These are phyloP conservation scores for Ferrisia virgata DNA, from an alignment of 2,888 invertebrate genomes.

Conservation along the genomic window DNA sequence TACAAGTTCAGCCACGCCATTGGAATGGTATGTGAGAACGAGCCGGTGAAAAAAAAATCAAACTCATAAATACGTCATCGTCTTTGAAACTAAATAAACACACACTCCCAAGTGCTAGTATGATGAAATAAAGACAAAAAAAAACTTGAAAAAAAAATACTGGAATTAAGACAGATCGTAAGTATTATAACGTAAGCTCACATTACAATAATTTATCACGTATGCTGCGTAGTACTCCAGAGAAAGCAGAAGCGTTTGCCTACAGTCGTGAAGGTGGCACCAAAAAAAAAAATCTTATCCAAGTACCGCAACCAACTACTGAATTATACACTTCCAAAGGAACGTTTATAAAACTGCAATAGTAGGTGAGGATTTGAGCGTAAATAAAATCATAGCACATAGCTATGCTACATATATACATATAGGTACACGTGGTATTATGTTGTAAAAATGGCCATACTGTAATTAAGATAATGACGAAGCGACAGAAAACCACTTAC, in stretches of 20 bases:
- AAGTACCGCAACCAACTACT: background rate
- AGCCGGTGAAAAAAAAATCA: background rate
- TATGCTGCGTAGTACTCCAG: background rate
- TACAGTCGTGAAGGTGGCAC: background rate
- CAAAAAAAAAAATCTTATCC: background rate
- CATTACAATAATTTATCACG: background rate
- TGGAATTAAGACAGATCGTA: no score
- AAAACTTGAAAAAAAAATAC: background rate
- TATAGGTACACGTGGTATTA: no score
- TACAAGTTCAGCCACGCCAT: background rate
- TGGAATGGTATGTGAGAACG: background rate
- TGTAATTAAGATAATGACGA: no score
- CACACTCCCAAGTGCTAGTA: background rate
- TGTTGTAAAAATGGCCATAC: no score
- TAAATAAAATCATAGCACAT: no score
- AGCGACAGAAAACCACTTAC: no score
- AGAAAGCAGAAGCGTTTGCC: background rate
- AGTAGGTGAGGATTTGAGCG: no score
- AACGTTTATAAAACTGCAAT: background rate
- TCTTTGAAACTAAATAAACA: background rate
- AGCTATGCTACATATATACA: no score
- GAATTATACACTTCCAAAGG: no score
- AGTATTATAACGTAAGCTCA: no score
- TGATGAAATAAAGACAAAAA: background rate
- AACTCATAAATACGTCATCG: background rate